Evolutionary conservation across 1,140 invertebrate species (phyloP).

Genomic region (Vanessa tameamea): DNA sequence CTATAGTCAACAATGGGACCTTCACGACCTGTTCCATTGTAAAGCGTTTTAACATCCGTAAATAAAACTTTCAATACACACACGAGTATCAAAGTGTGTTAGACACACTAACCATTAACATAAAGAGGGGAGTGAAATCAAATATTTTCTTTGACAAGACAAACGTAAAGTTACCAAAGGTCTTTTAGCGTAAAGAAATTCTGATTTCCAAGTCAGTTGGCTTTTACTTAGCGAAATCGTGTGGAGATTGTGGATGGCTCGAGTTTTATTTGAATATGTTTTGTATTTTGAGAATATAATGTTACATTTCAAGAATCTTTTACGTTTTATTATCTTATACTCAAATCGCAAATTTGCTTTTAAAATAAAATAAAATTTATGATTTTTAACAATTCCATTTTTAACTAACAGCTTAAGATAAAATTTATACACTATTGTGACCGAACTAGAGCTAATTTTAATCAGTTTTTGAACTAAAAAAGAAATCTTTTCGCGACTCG

Average conservation of each 20-base stretch:
- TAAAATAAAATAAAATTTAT: background rate
- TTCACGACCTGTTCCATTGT: too few species aligned
- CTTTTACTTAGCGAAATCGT: conserved; percentile 33
- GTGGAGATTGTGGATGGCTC: conserved; percentile 7
- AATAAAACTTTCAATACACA: conserved; percentile 6
- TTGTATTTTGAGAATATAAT: conserved; percentile 19
- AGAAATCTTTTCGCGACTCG: conserved; percentile 22
- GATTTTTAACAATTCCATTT: background rate
- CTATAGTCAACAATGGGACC: too few species aligned
- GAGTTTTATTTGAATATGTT: conserved; percentile 2
- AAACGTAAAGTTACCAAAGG: conserved; percentile 33
- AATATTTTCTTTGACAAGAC: conserved; percentile 44
- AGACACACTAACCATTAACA: conserved; percentile 38
- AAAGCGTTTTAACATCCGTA: too few species aligned
- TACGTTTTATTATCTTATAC: background rate
- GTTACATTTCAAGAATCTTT: background rate
- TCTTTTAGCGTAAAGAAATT: conserved; percentile 19
- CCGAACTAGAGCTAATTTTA: conserved; percentile 2
- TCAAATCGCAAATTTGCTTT: background rate
- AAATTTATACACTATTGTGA: background rate
- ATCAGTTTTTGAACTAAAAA: conserved; percentile 19
- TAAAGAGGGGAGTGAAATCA: conserved; percentile 41
- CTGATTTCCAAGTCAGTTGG: conserved; percentile 33
- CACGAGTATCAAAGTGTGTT: conserved; percentile 6
- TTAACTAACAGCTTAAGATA: background rate